Evolutionary conservation across 2,113 vertebrate species (phyloP).

Genomic region (Rutilus rutilus): DNA sequence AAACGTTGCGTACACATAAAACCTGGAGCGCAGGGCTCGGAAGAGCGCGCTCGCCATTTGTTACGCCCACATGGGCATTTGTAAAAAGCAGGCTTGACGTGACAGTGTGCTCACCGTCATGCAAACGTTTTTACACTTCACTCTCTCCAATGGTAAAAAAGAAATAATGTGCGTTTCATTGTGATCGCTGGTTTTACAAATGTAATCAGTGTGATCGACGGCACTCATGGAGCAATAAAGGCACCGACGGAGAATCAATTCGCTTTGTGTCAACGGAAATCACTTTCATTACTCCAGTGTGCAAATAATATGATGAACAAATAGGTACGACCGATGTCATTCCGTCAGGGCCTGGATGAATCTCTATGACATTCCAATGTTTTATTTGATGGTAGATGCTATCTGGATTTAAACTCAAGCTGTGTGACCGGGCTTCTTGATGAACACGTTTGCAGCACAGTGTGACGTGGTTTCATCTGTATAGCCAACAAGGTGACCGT

Average conservation of each 20-base stretch:
- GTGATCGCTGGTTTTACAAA: constrained; percentile 25
- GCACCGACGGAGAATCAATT: constrained; percentile 2
- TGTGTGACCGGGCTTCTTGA: neutral
- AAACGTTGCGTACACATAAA: neutral
- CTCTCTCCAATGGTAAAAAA: neutral
- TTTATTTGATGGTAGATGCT: neutral
- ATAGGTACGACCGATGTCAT: constrained; percentile 2
- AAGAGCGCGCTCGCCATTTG: neutral
- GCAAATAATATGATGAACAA: constrained; percentile 20
- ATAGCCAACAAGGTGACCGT: constrained; percentile 15
- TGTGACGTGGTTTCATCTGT: neutral
- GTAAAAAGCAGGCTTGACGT: constrained; percentile 3
- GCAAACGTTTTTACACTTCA: neutral
- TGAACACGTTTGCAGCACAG: neutral
- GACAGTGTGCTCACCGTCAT: neutral
- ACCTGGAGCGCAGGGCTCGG: neutral
- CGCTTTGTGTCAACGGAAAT: constrained; percentile 13
- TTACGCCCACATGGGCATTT: constrained; percentile 12
- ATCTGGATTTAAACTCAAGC: constrained; percentile 22
- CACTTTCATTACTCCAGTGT: neutral
- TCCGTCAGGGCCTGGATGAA: neutral
- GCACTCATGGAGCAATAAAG: constrained; percentile 1
- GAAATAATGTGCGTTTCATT: neutral
- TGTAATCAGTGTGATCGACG: constrained; percentile 16
- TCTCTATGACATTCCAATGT: neutral